Percentiles rank a stretch among this genome's conserved stretches.
phyloP scores from a whole-genome alignment of 2,797 vertebrate species.

The Arnoldichthys spilopterus region DNA sequence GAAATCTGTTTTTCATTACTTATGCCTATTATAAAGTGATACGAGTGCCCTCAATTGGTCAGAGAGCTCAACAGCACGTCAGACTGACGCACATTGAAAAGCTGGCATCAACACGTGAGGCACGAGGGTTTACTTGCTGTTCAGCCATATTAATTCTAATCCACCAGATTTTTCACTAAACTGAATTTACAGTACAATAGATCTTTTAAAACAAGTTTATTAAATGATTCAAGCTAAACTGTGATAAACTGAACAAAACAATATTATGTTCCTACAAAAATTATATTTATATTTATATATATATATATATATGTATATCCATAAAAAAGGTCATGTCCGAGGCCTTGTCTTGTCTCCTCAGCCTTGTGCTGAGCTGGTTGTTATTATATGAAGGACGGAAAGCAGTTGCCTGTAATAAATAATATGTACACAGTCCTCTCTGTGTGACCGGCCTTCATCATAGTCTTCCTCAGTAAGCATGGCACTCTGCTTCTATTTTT shows the following conservation, averaged over 20 bases:
- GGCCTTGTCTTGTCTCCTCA: slow-evolving; percentile 47
- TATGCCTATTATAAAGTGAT: neutral
- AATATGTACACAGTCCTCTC: slow-evolving; percentile 86
- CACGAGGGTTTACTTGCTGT: neutral
- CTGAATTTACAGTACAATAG: slow-evolving; percentile 5
- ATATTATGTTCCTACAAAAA: slow-evolving; percentile 61
- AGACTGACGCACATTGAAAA: slow-evolving; percentile 8
- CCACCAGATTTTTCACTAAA: slow-evolving; percentile 5
- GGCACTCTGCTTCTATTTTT: slow-evolving; percentile 18
- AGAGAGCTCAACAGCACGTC: neutral
- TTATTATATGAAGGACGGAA: slow-evolving; percentile 42
- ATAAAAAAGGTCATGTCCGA: slow-evolving; percentile 58
- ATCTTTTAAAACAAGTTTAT: slow-evolving; percentile 92
- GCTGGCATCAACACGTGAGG: slow-evolving; percentile 8
- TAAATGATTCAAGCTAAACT: slow-evolving; percentile 74
- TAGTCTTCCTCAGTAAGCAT: slow-evolving; percentile 62
- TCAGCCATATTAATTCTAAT: neutral
- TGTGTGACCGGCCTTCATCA: slow-evolving; percentile 54
- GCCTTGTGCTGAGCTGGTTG: slow-evolving; percentile 46
- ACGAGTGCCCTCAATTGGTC: neutral
- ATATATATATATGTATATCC: slow-evolving; percentile 30
- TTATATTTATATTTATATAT: slow-evolving; percentile 40
- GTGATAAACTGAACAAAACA: slow-evolving; percentile 59
- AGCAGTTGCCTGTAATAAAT: slow-evolving; percentile 79
- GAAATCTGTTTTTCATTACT: slow-evolving; percentile 13